Evolutionary conservation across 2,113 vertebrate genomes (phyloP).

Genomic region (Oryzias melastigma): DNA sequence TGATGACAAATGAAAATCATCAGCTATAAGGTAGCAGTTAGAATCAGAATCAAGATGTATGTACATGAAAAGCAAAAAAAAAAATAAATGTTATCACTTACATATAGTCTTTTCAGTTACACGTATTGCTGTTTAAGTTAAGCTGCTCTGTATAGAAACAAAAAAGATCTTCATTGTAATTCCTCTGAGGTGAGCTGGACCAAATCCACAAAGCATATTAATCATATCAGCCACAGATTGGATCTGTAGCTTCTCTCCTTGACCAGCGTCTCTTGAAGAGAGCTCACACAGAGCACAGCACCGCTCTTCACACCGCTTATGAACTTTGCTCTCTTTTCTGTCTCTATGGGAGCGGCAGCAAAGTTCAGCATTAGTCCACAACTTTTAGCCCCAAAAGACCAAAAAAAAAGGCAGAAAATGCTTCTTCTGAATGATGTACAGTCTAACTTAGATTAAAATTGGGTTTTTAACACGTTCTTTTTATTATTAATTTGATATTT

Average conservation of each 20-base stretch:
- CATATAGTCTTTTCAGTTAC: no score
- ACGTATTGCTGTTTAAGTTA: no score
- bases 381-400: background rate
- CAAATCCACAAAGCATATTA: conserved; percentile 10
- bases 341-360: background rate
- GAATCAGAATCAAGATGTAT: no score
- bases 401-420: background rate
- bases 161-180: background rate
- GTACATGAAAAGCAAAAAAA: no score
- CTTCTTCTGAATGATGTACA: no score
- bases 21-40: no score
- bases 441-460: no score
- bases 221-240: conserved; percentile 7
- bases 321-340: conserved; percentile 19
- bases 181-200: background rate
- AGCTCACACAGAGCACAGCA: conserved; percentile 46
- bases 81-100: no score
- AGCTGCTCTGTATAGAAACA: no score
- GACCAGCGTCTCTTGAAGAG: conserved; percentile 25
- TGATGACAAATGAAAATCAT: no score
- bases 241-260: conserved; percentile 44
- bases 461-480: no score
- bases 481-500: no score
- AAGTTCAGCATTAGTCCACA: background rate
- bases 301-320: conserved; percentile 12